Evolutionary conservation across 2,113 vertebrate genomes (phyloP), one percentile per base, ranked within the genome.

Genomic region (Vulpes ferrilata): DNA sequence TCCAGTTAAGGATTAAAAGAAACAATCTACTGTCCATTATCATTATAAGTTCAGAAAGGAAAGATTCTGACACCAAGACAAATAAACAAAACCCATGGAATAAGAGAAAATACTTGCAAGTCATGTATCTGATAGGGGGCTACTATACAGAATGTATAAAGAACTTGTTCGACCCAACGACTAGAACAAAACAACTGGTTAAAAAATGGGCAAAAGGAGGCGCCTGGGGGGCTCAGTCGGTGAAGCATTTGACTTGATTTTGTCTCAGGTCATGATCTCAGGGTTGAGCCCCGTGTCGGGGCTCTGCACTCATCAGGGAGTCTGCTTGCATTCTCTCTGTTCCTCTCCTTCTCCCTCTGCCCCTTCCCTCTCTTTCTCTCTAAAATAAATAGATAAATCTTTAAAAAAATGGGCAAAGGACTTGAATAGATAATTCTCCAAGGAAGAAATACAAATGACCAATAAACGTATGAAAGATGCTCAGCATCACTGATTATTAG

Each of bases 51-150:
- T 60, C 22, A n/a, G 35, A 92, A 23, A n/a, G 94, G 20, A 90
- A 91, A 92, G 35, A 69, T 15, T 93, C 38, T 67, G 62, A 90
- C 27, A 64, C 25, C 64, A 25, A 92, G 81, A 97, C 32, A 19
- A 69, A 76, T 17, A 64, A 51, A 27, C 43, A 30, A 64, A 93
- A 88, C 27, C n/a, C 30, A 65, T 0, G 6, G 65, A 88, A 81
- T 71, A 17, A 38, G 53, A 95, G 51, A 91, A 94, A 93, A 81
- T 76, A 69, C 51, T 53, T 93, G 55, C 19, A 67, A 87, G 73
- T 83, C 38, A 55, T 60, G 17, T 51, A 67, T 81, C 43, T 60
- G 80, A 86, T 64, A 85, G 51, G 15, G 27, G 12, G 22, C 38
- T 60, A 51, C 8, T 53, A 79, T 30, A 11, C 20, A 88, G 19